Evolutionary conservation across 2,113 vertebrate genomes (phyloP).

Genomic region (Delphinus delphis): DNA sequence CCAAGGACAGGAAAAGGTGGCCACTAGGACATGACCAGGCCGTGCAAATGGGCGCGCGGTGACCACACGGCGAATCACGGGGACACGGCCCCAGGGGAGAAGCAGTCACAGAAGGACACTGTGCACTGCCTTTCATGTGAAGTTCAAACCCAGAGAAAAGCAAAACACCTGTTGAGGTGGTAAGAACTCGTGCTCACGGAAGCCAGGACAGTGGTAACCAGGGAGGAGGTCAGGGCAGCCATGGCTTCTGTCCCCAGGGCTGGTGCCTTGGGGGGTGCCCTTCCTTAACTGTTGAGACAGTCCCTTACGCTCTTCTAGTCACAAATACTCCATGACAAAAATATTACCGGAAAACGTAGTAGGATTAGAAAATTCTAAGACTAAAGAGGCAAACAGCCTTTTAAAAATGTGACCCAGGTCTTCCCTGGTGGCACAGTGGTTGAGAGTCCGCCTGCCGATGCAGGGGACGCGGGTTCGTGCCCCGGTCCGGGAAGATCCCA

Average conservation of each 20-base stretch:
- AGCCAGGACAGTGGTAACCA: accelerated
- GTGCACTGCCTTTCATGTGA: accelerated
- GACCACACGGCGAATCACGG: too few relatives aligned
- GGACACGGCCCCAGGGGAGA: background rate
- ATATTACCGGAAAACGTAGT: background rate
- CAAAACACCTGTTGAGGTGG: background rate
- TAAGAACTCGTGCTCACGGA: background rate
- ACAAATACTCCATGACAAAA: background rate
- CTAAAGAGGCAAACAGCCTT: background rate
- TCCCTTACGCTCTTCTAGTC: too few relatives aligned
- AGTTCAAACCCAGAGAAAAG: too few relatives aligned
- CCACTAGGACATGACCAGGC: accelerated
- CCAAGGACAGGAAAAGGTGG: background rate
- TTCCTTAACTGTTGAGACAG: background rate
- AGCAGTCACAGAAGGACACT: too few relatives aligned
- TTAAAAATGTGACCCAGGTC: background rate
- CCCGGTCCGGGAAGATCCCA: too few relatives aligned
- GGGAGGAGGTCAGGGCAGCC: background rate
- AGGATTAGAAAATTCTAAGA: background rate
- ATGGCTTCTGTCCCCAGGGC: background rate
- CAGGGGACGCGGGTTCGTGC: too few relatives aligned
- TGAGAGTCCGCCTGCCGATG: too few relatives aligned
- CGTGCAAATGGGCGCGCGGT: accelerated
- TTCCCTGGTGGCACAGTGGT: too few relatives aligned
- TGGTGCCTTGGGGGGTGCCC: background rate